A percentile compares a stretch with the other conserved stretches of the same genome.
These are phyloP conservation scores for Arctopsyche grandis DNA, from an alignment of 1,140 invertebrate species.

Conservation along the genomic window DNA sequence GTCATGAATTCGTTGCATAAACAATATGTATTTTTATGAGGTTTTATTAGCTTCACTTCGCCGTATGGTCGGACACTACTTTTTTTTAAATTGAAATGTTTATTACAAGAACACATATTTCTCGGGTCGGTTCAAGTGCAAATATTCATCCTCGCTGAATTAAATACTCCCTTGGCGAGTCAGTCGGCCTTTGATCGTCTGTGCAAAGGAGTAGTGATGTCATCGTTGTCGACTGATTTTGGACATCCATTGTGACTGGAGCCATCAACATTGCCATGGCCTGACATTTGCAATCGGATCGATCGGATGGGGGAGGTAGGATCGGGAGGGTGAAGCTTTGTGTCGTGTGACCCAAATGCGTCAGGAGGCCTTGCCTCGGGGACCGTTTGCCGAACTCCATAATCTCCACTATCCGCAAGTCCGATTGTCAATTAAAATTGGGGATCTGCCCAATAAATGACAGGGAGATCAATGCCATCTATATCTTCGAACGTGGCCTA, in stretches of 20 bases:
- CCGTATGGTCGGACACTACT: too few relatives aligned
- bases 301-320: background rate
- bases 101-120: too few relatives aligned
- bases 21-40: too few relatives aligned
- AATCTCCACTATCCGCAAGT: conserved; percentile 9
- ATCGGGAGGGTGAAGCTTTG: background rate
- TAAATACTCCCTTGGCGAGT: too few relatives aligned
- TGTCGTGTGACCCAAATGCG: conserved; percentile 20
- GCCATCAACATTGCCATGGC: conserved; percentile 1
- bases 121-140: too few relatives aligned
- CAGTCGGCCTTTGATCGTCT: too few relatives aligned
- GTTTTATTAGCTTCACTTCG: too few relatives aligned
- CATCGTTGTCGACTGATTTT: background rate
- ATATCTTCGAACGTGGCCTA: background rate
- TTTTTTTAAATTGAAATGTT: too few relatives aligned
- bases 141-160: too few relatives aligned
- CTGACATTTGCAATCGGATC: conserved; percentile 28
- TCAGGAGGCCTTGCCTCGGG: background rate
- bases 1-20: too few relatives aligned
- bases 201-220: background rate
- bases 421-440: conserved; percentile 18
- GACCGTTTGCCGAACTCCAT: background rate
- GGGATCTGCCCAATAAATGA: background rate
- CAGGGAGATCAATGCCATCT: background rate
- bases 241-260: background rate